Conservation (phyloP, 2,113 vertebrate species). For the Scomber colias region DNA sequence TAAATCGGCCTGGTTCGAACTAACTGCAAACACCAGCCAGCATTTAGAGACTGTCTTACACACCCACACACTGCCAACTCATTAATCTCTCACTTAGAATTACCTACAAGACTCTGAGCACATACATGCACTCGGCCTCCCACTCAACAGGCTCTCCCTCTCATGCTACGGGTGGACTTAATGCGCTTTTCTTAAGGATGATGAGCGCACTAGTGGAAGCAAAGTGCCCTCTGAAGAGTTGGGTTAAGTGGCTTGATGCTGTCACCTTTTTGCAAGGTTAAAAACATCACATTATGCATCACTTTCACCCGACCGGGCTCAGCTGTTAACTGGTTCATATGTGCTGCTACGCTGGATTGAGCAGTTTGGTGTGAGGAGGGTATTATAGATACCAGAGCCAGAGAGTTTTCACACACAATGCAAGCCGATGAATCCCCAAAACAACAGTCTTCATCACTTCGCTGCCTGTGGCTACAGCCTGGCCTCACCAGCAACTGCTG, state of each 20-base stretch:
- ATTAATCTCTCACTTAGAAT: constrained; percentile 53
- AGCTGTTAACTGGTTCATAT: constrained; percentile 41
- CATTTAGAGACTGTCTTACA: constrained; percentile 29
- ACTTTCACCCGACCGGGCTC: constrained; percentile 50
- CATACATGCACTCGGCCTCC: constrained; percentile 42
- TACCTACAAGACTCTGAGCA: constrained; percentile 55
- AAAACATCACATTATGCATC: constrained; percentile 69
- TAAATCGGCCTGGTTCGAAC: not conserved
- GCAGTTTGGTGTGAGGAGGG: constrained; percentile 14
- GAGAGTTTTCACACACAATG: constrained; percentile 6
- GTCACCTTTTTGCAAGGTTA: constrained; percentile 67
- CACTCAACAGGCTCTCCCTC: constrained; percentile 60
- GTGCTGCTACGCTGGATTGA: constrained; percentile 29
- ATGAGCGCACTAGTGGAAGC: constrained; percentile 61
- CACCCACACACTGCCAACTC: constrained; percentile 38
- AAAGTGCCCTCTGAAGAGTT: constrained; percentile 59
- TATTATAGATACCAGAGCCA: not conserved
- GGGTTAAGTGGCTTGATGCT: constrained; percentile 66
- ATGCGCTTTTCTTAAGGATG: constrained; percentile 69
- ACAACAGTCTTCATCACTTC: constrained; percentile 49
- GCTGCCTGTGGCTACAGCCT: constrained; percentile 61
- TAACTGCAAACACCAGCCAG: not conserved
- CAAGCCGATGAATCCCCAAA: constrained; percentile 42
- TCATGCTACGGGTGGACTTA: constrained; percentile 54
- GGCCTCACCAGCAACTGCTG: constrained; percentile 46